phyloP scores from a whole-genome alignment of 2,797 vertebrate genomes.

The Eleutherodactylus coqui region DNA sequence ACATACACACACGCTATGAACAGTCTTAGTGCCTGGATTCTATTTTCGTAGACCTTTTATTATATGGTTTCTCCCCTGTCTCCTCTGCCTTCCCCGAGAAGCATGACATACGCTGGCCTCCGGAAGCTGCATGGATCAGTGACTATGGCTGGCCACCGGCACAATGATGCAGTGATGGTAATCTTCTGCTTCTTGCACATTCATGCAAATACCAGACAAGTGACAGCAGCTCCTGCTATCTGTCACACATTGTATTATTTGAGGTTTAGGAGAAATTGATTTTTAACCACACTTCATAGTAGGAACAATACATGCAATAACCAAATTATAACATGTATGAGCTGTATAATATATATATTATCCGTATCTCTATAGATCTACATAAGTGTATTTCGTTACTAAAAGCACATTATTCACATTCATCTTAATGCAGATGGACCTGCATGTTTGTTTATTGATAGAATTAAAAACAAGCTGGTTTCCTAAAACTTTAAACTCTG shows the following conservation, averaged over 20 bases:
- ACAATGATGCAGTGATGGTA: neutral
- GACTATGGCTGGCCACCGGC: neutral
- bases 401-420: neutral
- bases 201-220: too few species aligned
- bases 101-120: neutral
- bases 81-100: neutral
- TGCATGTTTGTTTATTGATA: neutral
- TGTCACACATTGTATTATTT: too few species aligned
- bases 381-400: too few species aligned
- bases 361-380: too few species aligned
- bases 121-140: neutral
- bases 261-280: too few species aligned
- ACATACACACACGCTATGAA: neutral
- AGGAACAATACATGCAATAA: too few species aligned
- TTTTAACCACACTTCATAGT: too few species aligned
- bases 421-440: neutral
- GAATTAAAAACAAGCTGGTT: neutral
- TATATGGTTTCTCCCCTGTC: neutral
- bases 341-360: too few species aligned
- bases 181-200: slow-evolving; percentile 25
- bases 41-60: neutral
- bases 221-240: too few species aligned
- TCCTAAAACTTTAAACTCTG: neutral
- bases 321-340: too few species aligned
- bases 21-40: neutral